These are phyloP conservation scores for Pheosia tremula DNA, from an alignment of 2,888 invertebrate genomes.

Conservation along the genomic window DNA sequence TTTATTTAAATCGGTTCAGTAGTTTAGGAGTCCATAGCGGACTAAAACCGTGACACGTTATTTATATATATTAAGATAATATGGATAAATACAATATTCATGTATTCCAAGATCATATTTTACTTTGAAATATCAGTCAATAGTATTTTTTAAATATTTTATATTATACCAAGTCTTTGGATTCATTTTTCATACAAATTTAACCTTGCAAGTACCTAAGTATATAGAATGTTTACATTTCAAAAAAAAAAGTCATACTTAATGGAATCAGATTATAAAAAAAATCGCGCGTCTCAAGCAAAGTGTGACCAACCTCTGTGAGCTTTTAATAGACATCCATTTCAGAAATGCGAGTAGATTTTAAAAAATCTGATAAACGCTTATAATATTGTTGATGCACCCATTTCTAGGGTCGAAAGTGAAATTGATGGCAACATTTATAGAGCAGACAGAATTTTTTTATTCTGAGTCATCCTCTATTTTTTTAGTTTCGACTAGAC, in stretches of 20 bases:
- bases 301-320: neutral
- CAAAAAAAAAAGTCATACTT: neutral
- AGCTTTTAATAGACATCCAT: slow-evolving; percentile 1
- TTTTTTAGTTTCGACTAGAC: neutral
- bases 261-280: neutral
- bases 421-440: slow-evolving; percentile 20
- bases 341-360: slow-evolving; percentile 12
- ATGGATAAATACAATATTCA: too few relatives aligned
- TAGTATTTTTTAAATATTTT: too few relatives aligned
- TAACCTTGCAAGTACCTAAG: too few relatives aligned
- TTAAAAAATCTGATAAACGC: slow-evolving; percentile 9
- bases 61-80: too few relatives aligned
- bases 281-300: neutral
- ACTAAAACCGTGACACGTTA: too few relatives aligned
- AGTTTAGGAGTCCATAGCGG: too few relatives aligned
- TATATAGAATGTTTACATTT: neutral
- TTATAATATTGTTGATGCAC: slow-evolving; percentile 18
- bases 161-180: too few relatives aligned
- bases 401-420: slow-evolving; percentile 16
- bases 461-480: neutral
- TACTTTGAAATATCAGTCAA: too few relatives aligned
- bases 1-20: too few relatives aligned
- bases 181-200: too few relatives aligned
- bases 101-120: too few relatives aligned
- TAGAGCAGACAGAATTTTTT: slow-evolving; percentile 9